phyloP scores from a whole-genome alignment of 2,888 invertebrate species.

The Sericinus montela region DNA sequence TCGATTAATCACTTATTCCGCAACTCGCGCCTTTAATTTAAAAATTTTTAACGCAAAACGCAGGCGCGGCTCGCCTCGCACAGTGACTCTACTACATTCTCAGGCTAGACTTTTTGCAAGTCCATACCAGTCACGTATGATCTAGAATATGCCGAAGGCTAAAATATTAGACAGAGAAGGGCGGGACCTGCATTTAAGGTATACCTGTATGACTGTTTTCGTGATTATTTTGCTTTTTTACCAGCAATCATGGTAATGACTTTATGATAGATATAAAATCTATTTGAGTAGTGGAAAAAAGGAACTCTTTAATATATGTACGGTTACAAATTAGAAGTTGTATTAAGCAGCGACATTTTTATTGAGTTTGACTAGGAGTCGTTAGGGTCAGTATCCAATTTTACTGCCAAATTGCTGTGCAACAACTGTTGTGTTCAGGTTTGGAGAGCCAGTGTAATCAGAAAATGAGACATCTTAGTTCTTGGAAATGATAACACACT shows the following conservation, averaged over 20 bases:
- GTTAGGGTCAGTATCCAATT: too few relatives aligned
- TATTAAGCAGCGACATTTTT: too few relatives aligned
- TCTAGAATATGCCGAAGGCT: conserved; percentile 49
- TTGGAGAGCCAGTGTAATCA: too few relatives aligned
- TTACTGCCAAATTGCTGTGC: too few relatives aligned
- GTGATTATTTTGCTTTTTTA: conserved; percentile 6
- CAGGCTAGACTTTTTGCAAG: conserved; percentile 30
- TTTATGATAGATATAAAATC: neutral
- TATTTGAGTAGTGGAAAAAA: too few relatives aligned
- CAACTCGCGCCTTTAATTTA: neutral
- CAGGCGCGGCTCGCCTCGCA: conserved; percentile 9
- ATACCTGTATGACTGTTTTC: conserved; percentile 17
- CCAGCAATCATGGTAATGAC: conserved; percentile 3
- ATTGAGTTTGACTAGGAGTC: too few relatives aligned
- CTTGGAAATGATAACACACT: too few relatives aligned
- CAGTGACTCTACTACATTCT: conserved; percentile 28
- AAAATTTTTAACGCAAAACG: conserved; percentile 5
- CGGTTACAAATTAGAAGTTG: too few relatives aligned
- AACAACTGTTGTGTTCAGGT: too few relatives aligned
- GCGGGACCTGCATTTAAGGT: conserved; percentile 5
- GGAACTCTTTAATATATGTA: too few relatives aligned
- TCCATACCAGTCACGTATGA: conserved; percentile 36
- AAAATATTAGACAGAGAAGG: conserved; percentile 19
- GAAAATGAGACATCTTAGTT: too few relatives aligned
- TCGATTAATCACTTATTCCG: conserved; percentile 1